Evolutionary conservation across 2,113 vertebrate genomes (phyloP), one percentile per base, ranked within the genome.

Genomic region (Coracopsis vasa): DNA sequence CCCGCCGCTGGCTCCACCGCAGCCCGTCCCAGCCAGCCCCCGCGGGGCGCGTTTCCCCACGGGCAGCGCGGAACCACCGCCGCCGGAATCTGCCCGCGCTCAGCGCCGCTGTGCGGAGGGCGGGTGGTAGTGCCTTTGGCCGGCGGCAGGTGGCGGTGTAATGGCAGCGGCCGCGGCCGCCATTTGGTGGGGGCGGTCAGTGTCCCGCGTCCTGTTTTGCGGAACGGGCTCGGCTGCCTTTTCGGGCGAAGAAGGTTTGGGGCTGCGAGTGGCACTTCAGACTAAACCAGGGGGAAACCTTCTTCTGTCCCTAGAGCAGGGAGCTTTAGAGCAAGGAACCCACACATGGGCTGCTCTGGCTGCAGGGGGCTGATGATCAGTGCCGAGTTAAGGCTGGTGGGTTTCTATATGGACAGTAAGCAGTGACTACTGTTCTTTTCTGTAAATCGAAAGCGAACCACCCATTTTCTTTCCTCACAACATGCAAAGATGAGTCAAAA

Each of bases 151-250:
- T 27, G 91, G 71, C 54, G 88, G 45, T 67, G 54, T 31, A 2
- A 13, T 2, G 16, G 18, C 20, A 0, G 27, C 4, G 1, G 24
- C 2, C 10, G 24, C 1, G 2, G 69, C 50, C 35, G 77, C 72
- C 60, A 4, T 71, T 65, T 51, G 15, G 13, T 20, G 27, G 7
- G n/a, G 8, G 0, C 0, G n/a, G 4, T 4, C 0, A 0, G 0
- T 15, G 20, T n/a, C 13, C 2, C 8, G 9, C 2, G 3, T 7
- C 3, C 0, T 0, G 10, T 12, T 3, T 44, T 0, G 1, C 3
- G 1, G 16, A 2, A 0, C 2, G 0, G 13, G 7, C 2, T 16
- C 2, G 4, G 61, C 20, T 12, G 35, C 6, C 0, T 6, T 17
- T 8, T 28, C 4, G 33, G 16, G 2, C 2, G 35, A 41, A 5